phyloP scores from a whole-genome alignment of 2,113 vertebrate genomes.

The Aptenodytes forsteri region DNA sequence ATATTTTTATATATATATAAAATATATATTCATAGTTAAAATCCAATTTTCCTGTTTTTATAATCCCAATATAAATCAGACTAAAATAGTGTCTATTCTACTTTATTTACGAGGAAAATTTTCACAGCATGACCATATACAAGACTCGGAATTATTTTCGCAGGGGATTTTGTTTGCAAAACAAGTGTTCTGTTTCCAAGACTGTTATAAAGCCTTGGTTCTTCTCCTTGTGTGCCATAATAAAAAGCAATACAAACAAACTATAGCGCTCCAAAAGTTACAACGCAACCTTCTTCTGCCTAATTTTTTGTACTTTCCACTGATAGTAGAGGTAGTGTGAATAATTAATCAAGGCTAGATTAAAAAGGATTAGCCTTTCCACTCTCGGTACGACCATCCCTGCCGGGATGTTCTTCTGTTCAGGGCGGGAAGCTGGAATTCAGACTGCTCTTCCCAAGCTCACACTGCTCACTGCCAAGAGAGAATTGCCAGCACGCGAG shows the following conservation, averaged over 20 bases:
- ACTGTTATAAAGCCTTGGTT: neutral
- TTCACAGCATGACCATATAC: neutral
- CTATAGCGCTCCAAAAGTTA: neutral
- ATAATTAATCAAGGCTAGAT: neutral
- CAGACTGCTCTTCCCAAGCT: neutral
- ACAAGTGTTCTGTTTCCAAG: neutral
- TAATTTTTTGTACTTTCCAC: neutral
- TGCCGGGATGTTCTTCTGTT: too few species aligned
- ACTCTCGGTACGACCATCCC: neutral
- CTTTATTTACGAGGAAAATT: neutral
- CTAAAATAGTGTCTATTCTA: neutral
- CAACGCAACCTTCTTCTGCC: neutral
- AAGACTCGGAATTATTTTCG: neutral
- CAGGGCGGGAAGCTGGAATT: neutral
- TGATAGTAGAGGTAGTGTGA: neutral
- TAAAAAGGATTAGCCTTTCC: neutral
- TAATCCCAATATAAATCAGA: neutral
- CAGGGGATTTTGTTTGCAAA: neutral
- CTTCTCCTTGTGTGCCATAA: rapidly evolving
- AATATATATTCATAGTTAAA: neutral
- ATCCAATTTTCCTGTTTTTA: neutral
- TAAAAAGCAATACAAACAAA: neutral
- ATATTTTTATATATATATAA: too few species aligned
- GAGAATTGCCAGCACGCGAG: too few species aligned
- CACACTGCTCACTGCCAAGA: neutral